Percentiles rank a stretch among this genome's conserved stretches.
These are phyloP conservation scores for Pyrocephalus nanus DNA, from an alignment of 2,797 vertebrate species.

Conservation along the genomic window DNA sequence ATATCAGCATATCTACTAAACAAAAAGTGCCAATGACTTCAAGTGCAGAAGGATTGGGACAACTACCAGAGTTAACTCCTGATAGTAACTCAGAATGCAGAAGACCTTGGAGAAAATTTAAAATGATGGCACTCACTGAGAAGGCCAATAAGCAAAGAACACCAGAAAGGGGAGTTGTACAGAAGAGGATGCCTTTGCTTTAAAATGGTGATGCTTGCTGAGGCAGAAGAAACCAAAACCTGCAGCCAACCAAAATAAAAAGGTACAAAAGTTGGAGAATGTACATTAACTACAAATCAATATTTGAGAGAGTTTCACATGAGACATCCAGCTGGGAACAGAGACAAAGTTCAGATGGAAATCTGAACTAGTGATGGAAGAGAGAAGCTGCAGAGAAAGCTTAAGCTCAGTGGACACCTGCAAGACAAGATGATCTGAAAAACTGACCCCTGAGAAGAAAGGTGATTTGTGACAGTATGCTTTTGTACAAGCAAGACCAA, in stretches of 20 bases:
- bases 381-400: slow-evolving; percentile 25
- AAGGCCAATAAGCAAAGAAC: background rate
- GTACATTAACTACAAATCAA: background rate
- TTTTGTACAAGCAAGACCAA: slow-evolving; percentile 16
- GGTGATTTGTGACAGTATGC: background rate
- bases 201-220: background rate
- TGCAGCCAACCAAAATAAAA: slow-evolving; percentile 5
- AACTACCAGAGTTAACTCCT: background rate
- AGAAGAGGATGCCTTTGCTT: background rate
- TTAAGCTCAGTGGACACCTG: slow-evolving; percentile 40
- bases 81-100: background rate
- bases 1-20: background rate
- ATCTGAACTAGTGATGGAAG: slow-evolving; percentile 19
- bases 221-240: slow-evolving; percentile 2
- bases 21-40: background rate
- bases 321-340: slow-evolving; percentile 50
- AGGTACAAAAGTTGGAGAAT: background rate
- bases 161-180: background rate
- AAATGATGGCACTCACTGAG: background rate
- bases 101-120: background rate
- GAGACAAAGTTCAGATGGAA: slow-evolving; percentile 44
- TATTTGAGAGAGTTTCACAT: slow-evolving; percentile 37
- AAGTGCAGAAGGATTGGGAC: background rate
- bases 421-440: slow-evolving; percentile 39
- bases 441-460: slow-evolving; percentile 43